These are phyloP conservation scores for Hedychridium roseum DNA, from an alignment of 2,888 invertebrate genomes.

Conservation along the genomic window DNA sequence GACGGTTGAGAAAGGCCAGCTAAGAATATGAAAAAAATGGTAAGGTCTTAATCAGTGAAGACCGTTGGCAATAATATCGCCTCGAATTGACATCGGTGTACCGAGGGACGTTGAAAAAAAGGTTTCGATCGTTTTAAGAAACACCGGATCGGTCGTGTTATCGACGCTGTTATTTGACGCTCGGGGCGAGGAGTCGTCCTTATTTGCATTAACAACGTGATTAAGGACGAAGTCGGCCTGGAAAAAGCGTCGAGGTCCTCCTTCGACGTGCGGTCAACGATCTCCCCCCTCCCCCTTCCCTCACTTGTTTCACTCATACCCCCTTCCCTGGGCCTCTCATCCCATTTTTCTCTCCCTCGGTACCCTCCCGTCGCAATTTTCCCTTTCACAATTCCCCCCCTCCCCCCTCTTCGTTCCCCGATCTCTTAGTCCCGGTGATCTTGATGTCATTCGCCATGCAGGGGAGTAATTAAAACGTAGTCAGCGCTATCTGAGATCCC, in stretches of 20 bases:
- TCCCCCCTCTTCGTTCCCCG: slow-evolving; percentile 25
- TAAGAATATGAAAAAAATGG: too few relatives aligned
- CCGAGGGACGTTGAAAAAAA: too few relatives aligned
- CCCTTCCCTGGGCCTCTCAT: too few relatives aligned
- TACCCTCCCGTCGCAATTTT: background rate
- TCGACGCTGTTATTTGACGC: slow-evolving; percentile 24
- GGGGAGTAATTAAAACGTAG: slow-evolving; percentile 53
- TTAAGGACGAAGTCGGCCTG: slow-evolving; percentile 30
- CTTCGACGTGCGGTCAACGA: slow-evolving; percentile 40
- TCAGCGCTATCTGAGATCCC: slow-evolving; percentile 53
- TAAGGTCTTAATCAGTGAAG: too few relatives aligned
- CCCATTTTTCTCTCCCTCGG: slow-evolving; percentile 1
- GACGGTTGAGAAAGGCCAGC: too few relatives aligned
- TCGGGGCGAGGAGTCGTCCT: slow-evolving; percentile 17
- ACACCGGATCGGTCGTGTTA: slow-evolving; percentile 12
- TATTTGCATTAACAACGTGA: slow-evolving; percentile 37
- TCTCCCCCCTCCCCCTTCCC: slow-evolving; percentile 20
- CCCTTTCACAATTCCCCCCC: slow-evolving; percentile 7
- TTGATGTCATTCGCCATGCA: slow-evolving; percentile 45
- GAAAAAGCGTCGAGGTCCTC: slow-evolving; percentile 24
- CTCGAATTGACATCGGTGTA: too few relatives aligned
- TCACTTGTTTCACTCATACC: slow-evolving; percentile 4
- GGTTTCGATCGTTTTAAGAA: too few relatives aligned
- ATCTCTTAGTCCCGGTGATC: slow-evolving; percentile 39
- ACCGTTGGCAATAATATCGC: too few relatives aligned